Conservation (phyloP, 2,888 invertebrate species). For the Syritta pipiens region DNA sequence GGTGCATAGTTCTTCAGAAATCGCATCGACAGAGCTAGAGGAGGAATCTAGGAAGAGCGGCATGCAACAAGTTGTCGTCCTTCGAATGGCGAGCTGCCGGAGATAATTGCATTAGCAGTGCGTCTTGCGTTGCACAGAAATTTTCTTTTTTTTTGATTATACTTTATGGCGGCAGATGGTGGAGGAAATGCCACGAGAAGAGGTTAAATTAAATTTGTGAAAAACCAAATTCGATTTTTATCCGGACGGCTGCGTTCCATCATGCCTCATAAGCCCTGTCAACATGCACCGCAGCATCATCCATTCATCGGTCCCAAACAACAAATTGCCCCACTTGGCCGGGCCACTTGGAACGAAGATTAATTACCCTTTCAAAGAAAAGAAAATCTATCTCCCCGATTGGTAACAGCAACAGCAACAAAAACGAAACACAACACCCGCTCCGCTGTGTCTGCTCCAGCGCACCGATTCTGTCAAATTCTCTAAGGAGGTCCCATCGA, state of each 20-base stretch:
- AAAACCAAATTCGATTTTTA: too few relatives aligned
- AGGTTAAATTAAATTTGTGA: too few relatives aligned
- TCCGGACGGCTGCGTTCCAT: too few relatives aligned
- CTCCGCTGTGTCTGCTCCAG: slow-evolving; percentile 4
- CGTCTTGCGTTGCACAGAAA: neutral
- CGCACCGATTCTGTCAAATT: slow-evolving; percentile 12
- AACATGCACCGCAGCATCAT: slow-evolving; percentile 17
- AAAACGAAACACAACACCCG: slow-evolving; percentile 48
- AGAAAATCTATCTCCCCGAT: neutral
- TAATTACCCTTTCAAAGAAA: neutral
- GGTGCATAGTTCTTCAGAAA: neutral
- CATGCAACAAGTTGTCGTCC: slow-evolving; percentile 36
- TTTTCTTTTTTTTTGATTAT: too few relatives aligned
- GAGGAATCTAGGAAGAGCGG: neutral
- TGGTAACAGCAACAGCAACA: neutral
- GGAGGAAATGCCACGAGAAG: too few relatives aligned
- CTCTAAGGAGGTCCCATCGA: neutral
- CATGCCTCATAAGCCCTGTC: neutral
- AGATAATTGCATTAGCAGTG: slow-evolving; percentile 14
- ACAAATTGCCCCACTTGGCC: slow-evolving; percentile 27
- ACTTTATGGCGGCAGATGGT: too few relatives aligned
- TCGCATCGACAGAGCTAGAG: neutral
- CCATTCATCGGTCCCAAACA: neutral
- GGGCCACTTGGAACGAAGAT: too few relatives aligned
- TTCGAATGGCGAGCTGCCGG: neutral